Evolutionary conservation across 2,888 invertebrate species (phyloP), one percentile per base, ranked within the genome.

Genomic region (Oeneis ivallda): DNA sequence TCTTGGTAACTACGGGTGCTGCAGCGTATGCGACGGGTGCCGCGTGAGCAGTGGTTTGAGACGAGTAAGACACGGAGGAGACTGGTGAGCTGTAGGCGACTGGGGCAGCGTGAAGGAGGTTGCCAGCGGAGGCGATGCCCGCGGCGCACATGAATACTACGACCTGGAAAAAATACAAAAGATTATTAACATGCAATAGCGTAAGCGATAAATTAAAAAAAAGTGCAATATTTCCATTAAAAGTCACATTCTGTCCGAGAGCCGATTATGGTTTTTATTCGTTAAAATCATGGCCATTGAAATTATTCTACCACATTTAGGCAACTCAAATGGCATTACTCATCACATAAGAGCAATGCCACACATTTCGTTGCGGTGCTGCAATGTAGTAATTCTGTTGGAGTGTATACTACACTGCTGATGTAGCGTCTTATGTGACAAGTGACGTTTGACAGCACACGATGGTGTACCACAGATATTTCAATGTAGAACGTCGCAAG

Each of bases 121-220:
- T 80, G 71, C 95, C 94, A 65, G 94, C 94, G 78, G 92, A 92
- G 76, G 93, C 93, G 71, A 92, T 88, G 75, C 94, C 93, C 84
- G 93, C 91, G 75, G 92, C 86, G 80, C 94, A 92, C 79, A 92
- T 86, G 78, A 95, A 83, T 65, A 93, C 82, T 72, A 94, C 78
- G 73, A 94, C 86, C 93, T 90, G 75, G 11, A 43, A 50, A 70
- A 69, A 66, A 65, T 58, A 15, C 5, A 34, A 7, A 34, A 13
- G 15, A 53, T 34, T 53, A 53, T 15, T 19, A 50, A 11, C 26
- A 26, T 26, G 49, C 2, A 19, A 17, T 47, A 10, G 9, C 47
- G 7, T 47, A 15, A 15, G 8, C 15, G 17, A 15, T 15, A 8
- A 47, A 17, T 47, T 8, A 8, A 8, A 8, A 8, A n/a, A n/a